Conservation (phyloP, 2,113 vertebrate genomes). For the Baryphthengus martii region DNA sequence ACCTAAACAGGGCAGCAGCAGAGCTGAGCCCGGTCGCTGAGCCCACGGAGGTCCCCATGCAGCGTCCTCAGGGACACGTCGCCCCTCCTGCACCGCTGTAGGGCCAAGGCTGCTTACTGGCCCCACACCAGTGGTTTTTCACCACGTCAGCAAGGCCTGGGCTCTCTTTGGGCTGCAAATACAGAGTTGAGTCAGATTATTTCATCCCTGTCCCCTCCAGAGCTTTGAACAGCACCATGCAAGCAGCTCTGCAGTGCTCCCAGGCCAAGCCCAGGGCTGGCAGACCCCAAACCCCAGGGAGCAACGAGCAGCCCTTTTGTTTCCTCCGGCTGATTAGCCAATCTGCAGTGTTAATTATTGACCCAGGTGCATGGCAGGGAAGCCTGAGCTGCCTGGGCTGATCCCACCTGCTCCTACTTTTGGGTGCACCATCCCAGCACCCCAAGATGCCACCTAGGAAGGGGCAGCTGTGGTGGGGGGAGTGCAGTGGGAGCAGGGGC, state of each 20-base stretch:
- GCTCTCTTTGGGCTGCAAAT: neutral
- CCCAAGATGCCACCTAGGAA: neutral
- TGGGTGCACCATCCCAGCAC: neutral
- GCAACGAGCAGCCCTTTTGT: neutral
- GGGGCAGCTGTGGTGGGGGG: neutral
- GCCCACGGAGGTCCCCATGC: rapidly evolving
- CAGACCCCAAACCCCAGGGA: neutral
- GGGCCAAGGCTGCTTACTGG: neutral
- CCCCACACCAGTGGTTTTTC: neutral
- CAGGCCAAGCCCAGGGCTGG: neutral
- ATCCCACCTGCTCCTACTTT: neutral
- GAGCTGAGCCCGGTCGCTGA: neutral
- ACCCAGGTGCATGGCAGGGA: neutral
- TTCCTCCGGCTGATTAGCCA: neutral
- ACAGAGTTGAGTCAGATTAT: rapidly evolving
- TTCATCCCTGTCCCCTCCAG: neutral
- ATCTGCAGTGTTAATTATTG: slow-evolving; percentile 58
- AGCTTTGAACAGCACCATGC: neutral
- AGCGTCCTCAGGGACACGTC: neutral
- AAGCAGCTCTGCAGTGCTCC: neutral
- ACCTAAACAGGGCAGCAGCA: neutral
- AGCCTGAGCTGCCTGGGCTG: neutral
- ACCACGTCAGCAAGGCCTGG: neutral
- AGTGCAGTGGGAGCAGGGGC: neutral
- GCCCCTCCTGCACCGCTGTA: rapidly evolving